These are phyloP conservation scores for Drosophila chauvacae DNA, from an alignment of 1,140 invertebrate species.

Conservation along the genomic window DNA sequence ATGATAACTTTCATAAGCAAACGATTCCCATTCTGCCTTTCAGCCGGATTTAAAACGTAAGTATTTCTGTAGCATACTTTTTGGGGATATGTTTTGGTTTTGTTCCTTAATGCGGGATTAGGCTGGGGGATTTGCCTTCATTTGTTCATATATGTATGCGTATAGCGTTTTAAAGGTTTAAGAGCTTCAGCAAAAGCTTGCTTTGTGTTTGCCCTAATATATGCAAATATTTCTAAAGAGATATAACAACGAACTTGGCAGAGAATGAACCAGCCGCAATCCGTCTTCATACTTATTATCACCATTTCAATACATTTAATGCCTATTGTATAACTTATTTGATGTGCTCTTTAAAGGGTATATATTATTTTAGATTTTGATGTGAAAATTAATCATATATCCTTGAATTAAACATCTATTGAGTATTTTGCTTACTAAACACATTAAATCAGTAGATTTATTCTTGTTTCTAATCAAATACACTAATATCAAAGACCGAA, in stretches of 20 bases:
- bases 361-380: background rate
- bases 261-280: conserved; percentile 4
- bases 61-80: conserved; percentile 32
- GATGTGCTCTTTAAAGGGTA: background rate
- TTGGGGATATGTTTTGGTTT: conserved; percentile 36
- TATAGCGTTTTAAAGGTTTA: conserved; percentile 46
- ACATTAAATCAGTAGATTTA: background rate
- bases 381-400: background rate
- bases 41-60: conserved; percentile 25
- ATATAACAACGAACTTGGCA: conserved; percentile 10
- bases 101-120: conserved; percentile 40
- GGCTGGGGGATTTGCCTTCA: conserved; percentile 32
- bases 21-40: conserved; percentile 11
- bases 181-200: conserved; percentile 21
- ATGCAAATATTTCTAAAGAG: conserved; percentile 35
- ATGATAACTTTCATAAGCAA: conserved; percentile 3
- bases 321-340: conserved; percentile 3
- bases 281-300: conserved; percentile 9
- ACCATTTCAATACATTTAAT: conserved; percentile 13
- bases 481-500: background rate
- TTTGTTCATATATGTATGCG: conserved; percentile 29
- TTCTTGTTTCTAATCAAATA: background rate
- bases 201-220: conserved; percentile 29
- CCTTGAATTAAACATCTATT: background rate
- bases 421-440: background rate